These are phyloP conservation scores for Pteropus alecto DNA, from an alignment of 2,113 vertebrate species.

Conservation along the genomic window DNA sequence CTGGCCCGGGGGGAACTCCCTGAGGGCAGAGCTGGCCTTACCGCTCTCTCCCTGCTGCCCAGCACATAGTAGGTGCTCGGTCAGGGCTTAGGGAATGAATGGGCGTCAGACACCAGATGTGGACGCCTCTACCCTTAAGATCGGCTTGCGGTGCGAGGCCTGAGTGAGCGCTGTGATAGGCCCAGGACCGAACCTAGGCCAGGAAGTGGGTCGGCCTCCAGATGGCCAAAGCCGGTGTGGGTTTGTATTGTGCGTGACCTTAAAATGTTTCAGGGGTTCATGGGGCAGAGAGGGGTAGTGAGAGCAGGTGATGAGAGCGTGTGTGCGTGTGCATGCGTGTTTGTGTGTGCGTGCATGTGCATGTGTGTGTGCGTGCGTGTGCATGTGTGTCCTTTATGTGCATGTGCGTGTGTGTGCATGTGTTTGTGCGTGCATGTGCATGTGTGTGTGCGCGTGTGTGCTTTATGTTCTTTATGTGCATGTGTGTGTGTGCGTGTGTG, in stretches of 20 bases:
- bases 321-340: too few relatives aligned
- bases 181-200: background rate
- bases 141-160: fast-evolving
- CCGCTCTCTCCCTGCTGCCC: background rate
- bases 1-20: fast-evolving
- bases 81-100: fast-evolving
- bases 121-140: too few relatives aligned
- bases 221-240: background rate
- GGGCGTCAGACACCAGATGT: fast-evolving
- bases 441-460: too few relatives aligned
- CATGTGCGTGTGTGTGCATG: too few relatives aligned
- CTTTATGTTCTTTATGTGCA: too few relatives aligned
- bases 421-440: too few relatives aligned
- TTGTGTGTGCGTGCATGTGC: background rate
- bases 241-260: fast-evolving
- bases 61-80: too few relatives aligned
- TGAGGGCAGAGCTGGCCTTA: fast-evolving
- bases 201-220: background rate
- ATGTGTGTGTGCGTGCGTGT: too few relatives aligned
- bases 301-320: too few relatives aligned
- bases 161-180: too few relatives aligned
- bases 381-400: too few relatives aligned
- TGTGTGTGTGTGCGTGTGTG: too few relatives aligned
- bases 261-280: background rate
- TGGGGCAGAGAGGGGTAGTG: background rate